Percentiles rank a stretch among this genome's conserved stretches.
Evolutionary conservation across 1,140 invertebrate species (phyloP).

Genomic region (Trichomalopsis sarcophagae): DNA sequence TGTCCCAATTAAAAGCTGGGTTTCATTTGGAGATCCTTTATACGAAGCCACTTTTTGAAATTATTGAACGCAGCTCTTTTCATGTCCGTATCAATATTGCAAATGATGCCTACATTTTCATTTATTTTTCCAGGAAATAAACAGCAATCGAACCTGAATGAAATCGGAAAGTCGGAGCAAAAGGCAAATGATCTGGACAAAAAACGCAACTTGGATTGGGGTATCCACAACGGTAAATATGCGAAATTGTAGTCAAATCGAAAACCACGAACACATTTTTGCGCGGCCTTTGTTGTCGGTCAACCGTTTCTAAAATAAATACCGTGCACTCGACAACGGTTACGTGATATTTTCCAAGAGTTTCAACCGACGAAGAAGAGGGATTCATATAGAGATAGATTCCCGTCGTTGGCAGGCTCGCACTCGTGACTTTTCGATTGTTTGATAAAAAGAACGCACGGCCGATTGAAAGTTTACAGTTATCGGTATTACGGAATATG

Average conservation of each 20-base stretch:
- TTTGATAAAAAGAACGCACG: slow-evolving; percentile 12
- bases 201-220: slow-evolving; percentile 68
- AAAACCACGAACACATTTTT: too few relatives aligned
- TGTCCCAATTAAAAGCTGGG: too few relatives aligned
- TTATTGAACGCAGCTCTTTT: too few relatives aligned
- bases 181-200: slow-evolving; percentile 74
- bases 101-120: background rate
- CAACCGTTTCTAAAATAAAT: background rate
- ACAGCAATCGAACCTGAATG: slow-evolving; percentile 81
- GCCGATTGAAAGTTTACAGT: slow-evolving; percentile 17
- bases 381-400: background rate
- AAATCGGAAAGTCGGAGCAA: slow-evolving; percentile 83
- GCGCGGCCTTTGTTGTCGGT: too few relatives aligned
- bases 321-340: background rate
- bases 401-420: background rate
- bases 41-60: too few relatives aligned
- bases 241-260: too few relatives aligned
- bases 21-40: too few relatives aligned
- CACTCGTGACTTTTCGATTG: slow-evolving; percentile 13
- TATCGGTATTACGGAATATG: background rate
- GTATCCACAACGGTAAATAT: slow-evolving; percentile 65
- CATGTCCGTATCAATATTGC: background rate
- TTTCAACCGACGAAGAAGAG: background rate
- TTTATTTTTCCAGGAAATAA: slow-evolving; percentile 76
- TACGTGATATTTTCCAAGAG: background rate